Percentiles rank a stretch among this genome's conserved stretches.
Evolutionary conservation across 1,140 invertebrate species (phyloP).

Genomic region (Asobara japonica): DNA sequence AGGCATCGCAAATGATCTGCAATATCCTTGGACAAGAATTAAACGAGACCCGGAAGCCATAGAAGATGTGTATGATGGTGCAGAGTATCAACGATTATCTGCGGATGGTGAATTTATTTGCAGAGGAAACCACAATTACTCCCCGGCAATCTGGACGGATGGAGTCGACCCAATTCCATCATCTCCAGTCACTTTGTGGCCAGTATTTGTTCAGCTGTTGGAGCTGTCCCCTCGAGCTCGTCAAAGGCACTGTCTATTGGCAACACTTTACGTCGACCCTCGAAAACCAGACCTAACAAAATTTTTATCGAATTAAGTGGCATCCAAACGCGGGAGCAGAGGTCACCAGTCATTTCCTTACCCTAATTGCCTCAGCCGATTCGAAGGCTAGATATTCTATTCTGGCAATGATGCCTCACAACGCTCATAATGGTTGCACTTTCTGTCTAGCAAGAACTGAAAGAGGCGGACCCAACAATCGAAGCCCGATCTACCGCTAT

Average conservation of each 20-base stretch:
- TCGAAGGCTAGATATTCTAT: no score
- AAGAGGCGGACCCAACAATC: no score
- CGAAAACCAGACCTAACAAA: background rate
- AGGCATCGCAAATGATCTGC: background rate
- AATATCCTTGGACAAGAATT: background rate
- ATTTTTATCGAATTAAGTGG: background rate
- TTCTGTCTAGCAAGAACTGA: no score
- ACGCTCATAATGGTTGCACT: no score
- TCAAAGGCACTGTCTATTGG: background rate
- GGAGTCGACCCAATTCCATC: background rate
- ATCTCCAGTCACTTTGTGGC: background rate
- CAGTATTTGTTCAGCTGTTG: background rate
- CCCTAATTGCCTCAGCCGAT: background rate
- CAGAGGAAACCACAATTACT: no score
- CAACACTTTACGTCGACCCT: background rate
- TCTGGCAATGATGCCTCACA: no score
- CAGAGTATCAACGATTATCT: background rate
- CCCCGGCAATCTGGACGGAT: background rate
- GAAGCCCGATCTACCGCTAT: no score
- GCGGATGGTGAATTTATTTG: background rate
- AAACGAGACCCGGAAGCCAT: background rate
- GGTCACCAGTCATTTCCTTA: no score
- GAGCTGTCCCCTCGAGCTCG: background rate
- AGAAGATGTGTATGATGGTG: background rate
- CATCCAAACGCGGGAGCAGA: background rate